phyloP scores from a whole-genome alignment of 2,888 invertebrate genomes.

The Piscicola geometra region DNA sequence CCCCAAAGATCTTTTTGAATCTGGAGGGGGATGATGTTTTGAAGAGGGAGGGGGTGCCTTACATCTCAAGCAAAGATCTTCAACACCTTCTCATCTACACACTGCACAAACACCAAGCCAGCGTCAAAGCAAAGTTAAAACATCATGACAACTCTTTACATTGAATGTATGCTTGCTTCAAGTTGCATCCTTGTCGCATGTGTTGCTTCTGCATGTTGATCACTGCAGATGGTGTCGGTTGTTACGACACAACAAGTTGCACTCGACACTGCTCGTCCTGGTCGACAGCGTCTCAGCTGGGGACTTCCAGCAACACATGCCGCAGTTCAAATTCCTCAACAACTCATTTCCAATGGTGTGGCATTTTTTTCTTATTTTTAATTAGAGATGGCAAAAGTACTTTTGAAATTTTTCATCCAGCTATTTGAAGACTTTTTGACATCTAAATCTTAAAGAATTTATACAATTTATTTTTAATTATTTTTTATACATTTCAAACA shows the following conservation, averaged over 20 bases:
- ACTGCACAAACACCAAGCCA: slow-evolving; percentile 1
- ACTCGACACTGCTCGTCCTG: background rate
- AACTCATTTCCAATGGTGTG: background rate
- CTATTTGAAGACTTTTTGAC: too few relatives aligned
- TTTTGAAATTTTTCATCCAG: too few relatives aligned
- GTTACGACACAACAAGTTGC: background rate
- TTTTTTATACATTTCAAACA: too few relatives aligned
- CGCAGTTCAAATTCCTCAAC: background rate
- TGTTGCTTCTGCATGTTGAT: too few relatives aligned
- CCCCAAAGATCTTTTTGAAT: background rate
- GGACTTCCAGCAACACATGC: background rate
- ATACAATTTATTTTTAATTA: too few relatives aligned
- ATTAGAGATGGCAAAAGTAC: too few relatives aligned
- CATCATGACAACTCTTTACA: too few relatives aligned
- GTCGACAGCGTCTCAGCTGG: background rate
- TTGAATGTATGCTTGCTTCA: too few relatives aligned
- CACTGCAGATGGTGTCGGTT: slow-evolving; percentile 11
- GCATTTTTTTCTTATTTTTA: background rate
- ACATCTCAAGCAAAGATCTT: background rate
- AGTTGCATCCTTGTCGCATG: too few relatives aligned
- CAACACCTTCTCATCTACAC: background rate
- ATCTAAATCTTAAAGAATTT: too few relatives aligned
- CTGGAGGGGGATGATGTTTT: slow-evolving; percentile 4
- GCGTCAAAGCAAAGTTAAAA: slow-evolving; percentile 5
- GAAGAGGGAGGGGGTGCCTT: background rate